Conservation (phyloP, 2,888 invertebrate genomes). For the Epinotia demarniana region DNA sequence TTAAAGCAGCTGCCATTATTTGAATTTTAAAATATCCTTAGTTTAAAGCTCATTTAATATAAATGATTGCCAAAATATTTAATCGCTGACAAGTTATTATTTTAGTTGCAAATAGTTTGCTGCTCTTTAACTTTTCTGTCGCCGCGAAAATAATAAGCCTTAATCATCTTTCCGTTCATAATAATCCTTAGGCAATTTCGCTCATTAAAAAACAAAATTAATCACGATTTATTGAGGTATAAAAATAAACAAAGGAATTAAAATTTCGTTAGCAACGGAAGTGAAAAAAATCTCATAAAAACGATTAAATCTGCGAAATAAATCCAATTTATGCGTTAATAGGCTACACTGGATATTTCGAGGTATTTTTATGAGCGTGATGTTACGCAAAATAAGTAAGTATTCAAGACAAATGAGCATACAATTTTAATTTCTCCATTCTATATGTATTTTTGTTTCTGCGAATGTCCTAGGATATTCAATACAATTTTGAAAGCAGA, state of each 20-base stretch:
- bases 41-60: no score
- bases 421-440: background rate
- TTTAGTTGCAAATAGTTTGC: no score
- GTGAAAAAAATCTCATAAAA: constrained; percentile 53
- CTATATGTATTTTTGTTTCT: background rate
- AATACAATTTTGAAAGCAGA: background rate
- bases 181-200: constrained; percentile 15
- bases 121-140: no score
- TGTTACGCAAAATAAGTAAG: constrained; percentile 2
- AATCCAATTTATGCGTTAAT: constrained; percentile 50
- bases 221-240: constrained; percentile 53
- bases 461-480: background rate
- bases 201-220: constrained; percentile 39
- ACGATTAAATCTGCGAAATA: constrained; percentile 55
- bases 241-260: constrained; percentile 54
- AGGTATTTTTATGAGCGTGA: background rate
- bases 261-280: constrained; percentile 51
- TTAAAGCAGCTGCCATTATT: no score
- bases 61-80: no score
- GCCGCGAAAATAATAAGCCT: no score
- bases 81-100: no score
- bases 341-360: constrained; percentile 6
- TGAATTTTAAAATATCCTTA: no score
- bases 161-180: background rate
- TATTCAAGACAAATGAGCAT: background rate